Conservation (phyloP, 2,888 invertebrate genomes). For the Archips crataeganus region DNA sequence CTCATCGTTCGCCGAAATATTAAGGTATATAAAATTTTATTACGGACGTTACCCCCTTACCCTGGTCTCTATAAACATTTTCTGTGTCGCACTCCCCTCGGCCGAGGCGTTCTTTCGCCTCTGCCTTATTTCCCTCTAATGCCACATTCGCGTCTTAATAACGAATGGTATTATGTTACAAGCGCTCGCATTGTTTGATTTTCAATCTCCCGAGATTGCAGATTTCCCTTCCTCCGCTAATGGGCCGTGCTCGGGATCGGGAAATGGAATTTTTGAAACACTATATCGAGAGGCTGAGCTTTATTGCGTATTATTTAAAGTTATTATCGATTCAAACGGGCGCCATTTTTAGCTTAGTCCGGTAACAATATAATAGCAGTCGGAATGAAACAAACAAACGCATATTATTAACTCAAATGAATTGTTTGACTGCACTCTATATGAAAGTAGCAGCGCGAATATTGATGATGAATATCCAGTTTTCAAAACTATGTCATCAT, state of each 20-base stretch:
- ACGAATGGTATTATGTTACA: conserved; percentile 78
- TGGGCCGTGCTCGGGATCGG: conserved; percentile 62
- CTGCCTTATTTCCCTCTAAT: conserved; percentile 77
- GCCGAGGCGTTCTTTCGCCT: conserved; percentile 60
- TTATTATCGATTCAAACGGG: conserved; percentile 60
- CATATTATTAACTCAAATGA: conserved; percentile 71
- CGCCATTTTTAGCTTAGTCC: conserved; percentile 51
- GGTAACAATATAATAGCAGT: conserved; percentile 59
- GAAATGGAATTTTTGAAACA: conserved; percentile 70
- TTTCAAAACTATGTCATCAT: no score
- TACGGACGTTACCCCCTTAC: conserved; percentile 79
- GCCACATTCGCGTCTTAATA: conserved; percentile 82
- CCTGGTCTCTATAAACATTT: conserved; percentile 78
- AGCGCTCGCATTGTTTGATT: conserved; percentile 78
- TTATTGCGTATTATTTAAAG: conserved; percentile 69
- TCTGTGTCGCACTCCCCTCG: conserved; percentile 62
- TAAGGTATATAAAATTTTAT: conserved; percentile 85
- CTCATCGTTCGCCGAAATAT: conserved; percentile 83
- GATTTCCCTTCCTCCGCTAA: conserved; percentile 71
- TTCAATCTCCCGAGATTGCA: conserved; percentile 76
- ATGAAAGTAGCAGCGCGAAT: conserved; percentile 54
- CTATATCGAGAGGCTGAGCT: conserved; percentile 56
- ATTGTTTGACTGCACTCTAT: conserved; percentile 65
- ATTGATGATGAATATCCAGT: background rate
- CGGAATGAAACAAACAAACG: conserved; percentile 54